Evolutionary conservation across 2,888 invertebrate species (phyloP), one percentile per base, ranked within the genome.

Genomic region (Acleris holmiana): DNA sequence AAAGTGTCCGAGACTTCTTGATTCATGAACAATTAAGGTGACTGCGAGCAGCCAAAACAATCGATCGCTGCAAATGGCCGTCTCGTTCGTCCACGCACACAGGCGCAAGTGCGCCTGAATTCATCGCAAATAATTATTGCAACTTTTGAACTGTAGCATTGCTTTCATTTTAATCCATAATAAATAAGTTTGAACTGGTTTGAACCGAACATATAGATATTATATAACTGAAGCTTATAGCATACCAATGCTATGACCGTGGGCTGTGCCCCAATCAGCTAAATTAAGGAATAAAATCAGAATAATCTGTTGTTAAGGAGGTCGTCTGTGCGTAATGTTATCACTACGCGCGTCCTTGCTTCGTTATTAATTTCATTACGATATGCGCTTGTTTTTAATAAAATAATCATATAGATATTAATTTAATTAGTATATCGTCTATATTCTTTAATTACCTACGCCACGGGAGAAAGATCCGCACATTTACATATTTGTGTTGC

Each of bases 1-100:
- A 80, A 83, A 80, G 77, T 78, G 77, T 76, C 76, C 82, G 78
- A 84, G 86, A 85, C 88, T 83, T 84, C 88, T 88, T 89, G 86
- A 91, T 89, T 88, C 86, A 81, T 76, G 81, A 85, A 85, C 91
- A 92, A 92, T 92, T 91, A 91, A 89, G 90, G 86, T 82, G 89
- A 80, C 86, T 86, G 74, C 83, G 77, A 80, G 85, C 91, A 92
- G 91, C 91, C 91, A 86, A 90, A 91, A 91, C 91, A 92, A 92
- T 91, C 91, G 88, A 91, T 92, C 90, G 84, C 74, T 83, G 77
- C 85, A 88, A 90, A 87, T 89, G 89, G 84, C 75, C 82, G 82
- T 79, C 83, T 84, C 80, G 83, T 78, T 70, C 70, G 66, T 35
- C 44, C 57, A 50, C 59, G 49, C 56, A 62, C 59, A 51, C 44